These are phyloP conservation scores for Prionailurus viverrinus DNA, from an alignment of 2,113 vertebrate species.

Conservation along the genomic window DNA sequence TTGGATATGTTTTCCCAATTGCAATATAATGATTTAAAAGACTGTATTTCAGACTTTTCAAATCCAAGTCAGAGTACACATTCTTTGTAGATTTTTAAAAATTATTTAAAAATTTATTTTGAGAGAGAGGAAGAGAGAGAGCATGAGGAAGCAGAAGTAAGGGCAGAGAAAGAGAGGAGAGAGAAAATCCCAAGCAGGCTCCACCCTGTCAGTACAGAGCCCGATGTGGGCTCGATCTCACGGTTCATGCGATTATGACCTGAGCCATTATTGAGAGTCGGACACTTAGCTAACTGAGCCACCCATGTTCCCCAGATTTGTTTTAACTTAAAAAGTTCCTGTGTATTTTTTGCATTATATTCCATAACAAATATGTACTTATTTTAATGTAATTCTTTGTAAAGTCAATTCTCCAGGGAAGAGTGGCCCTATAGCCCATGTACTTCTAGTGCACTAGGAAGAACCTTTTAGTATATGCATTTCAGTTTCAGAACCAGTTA, in stretches of 20 bases:
- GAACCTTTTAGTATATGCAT: neutral
- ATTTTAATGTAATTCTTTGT: conserved; percentile 24
- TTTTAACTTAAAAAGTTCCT: conserved; percentile 26
- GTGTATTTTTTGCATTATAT: neutral
- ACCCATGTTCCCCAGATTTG: neutral
- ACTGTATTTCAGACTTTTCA: neutral
- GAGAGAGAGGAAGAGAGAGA: too few relatives aligned
- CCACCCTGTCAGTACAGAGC: too few relatives aligned
- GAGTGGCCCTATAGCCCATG: neutral
- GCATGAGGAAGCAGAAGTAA: too few relatives aligned
- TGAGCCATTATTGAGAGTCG: too few relatives aligned
- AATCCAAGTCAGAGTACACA: neutral
- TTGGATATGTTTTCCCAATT: neutral
- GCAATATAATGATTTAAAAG: neutral
- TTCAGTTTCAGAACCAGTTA: neutral
- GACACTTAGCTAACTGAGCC: too few relatives aligned
- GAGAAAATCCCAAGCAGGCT: too few relatives aligned
- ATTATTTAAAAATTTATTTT: too few relatives aligned
- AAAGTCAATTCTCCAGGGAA: neutral
- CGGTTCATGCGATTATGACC: too few relatives aligned
- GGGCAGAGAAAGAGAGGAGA: too few relatives aligned
- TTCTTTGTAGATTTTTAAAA: neutral
- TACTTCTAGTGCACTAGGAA: neutral
- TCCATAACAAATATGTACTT: neutral
- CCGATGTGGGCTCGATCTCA: too few relatives aligned